Base-by-base conservation (phyloP, 1,140 invertebrate species). In the Akabosia matsudoensis region DNA sequence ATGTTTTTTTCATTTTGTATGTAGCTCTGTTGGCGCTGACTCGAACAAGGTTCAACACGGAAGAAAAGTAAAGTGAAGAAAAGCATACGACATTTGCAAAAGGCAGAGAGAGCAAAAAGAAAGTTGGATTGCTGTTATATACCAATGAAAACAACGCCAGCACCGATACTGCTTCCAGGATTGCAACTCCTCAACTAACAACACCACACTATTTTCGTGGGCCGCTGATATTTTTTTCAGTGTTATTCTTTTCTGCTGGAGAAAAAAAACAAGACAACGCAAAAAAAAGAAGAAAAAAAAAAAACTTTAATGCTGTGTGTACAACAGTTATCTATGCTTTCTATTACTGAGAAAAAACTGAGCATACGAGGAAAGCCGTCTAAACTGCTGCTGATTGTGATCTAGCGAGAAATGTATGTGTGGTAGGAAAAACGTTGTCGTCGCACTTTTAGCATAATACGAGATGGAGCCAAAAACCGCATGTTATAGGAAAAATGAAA, bases 21-120 rank as follows among this genome's bases (percentile, higher is more conserved):
- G 24, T 22, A 61, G 14, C 24, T 61, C 54, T 61, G 61, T 67
- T 67, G 61, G 61, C 61, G 31, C 61, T 67, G 61, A 67, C 61
- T 67, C 61, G 31, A 67, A 22, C 61, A 28, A 28, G 4, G 61
- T n/a, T 18, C 22, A 67, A 67, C 61, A 67, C 28, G 22, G 37
- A 45, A 67, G 61, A 61, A 61, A 61, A 67, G 61, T 2, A 24
- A 67, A 67, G 28, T 7, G 30, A 67, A 22, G 10, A 67, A 31
- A 22, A 30, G 31, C 24, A n/a, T n/a, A 45, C 37, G 37, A 45
- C 37, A 18, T 45, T 45, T 45, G n/a, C 37, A 45, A 22, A 67
- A n/a, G 30, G 28, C 28, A 67, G 31, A 30, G 3, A 61, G 54
- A n/a, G 54, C 4, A n/a, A 24, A 61, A 22, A 61, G 54, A 61